phyloP scores from a whole-genome alignment of 2,113 vertebrate genomes.

The Salvelinus fontinalis region DNA sequence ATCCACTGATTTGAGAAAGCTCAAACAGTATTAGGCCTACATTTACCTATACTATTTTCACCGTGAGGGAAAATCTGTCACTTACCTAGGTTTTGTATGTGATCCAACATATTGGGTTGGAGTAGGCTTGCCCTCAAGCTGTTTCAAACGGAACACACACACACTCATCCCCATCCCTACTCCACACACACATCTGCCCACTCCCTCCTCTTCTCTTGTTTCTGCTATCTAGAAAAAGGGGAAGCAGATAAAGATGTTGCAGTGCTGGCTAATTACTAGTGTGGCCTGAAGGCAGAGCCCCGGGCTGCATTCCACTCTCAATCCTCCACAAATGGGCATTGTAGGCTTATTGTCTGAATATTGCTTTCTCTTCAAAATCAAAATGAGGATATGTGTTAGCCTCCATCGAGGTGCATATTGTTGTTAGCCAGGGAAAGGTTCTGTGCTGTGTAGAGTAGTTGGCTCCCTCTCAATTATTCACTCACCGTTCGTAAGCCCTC shows the following conservation, averaged over 20 bases:
- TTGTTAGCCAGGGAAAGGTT: too few species aligned
- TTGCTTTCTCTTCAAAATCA: neutral
- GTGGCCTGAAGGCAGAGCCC: neutral
- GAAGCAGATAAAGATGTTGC: slow-evolving; percentile 11
- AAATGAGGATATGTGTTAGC: neutral
- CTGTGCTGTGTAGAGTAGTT: too few species aligned
- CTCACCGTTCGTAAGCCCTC: too few species aligned
- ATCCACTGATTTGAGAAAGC: neutral
- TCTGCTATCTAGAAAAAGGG: neutral
- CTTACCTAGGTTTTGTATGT: neutral
- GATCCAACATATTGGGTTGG: too few species aligned
- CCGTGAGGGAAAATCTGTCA: neutral
- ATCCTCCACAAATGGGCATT: neutral
- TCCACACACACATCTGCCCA: neutral
- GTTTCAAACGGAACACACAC: neutral
- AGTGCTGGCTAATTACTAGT: neutral
- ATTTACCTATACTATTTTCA: neutral
- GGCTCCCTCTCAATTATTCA: too few species aligned
- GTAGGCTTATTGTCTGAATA: neutral
- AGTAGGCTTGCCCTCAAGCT: too few species aligned
- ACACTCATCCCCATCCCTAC: neutral
- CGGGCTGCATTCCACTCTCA: neutral
- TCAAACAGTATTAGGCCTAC: neutral
- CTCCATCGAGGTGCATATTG: neutral
- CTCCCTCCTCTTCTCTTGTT: neutral